Evolutionary conservation across 1,140 invertebrate species (phyloP).

Genomic region (Spodoptera frugiperda): DNA sequence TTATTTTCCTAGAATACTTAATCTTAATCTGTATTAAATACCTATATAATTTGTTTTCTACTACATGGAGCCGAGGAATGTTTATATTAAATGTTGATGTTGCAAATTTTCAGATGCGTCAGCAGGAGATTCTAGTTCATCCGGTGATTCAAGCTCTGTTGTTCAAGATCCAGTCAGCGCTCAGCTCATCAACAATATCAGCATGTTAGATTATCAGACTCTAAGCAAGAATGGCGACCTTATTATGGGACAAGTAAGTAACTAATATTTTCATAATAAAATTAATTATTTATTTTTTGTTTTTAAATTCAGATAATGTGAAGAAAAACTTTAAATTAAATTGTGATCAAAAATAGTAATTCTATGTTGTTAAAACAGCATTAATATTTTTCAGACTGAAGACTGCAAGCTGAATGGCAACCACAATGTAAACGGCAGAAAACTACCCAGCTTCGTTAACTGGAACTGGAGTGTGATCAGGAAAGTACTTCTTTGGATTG

Average conservation of each 20-base stretch:
- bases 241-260: slow-evolving; percentile 73
- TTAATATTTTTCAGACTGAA: slow-evolving; percentile 75
- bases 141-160: slow-evolving; percentile 79
- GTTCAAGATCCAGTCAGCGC: slow-evolving; percentile 84
- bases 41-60: too few relatives aligned
- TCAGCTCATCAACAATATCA: slow-evolving; percentile 85
- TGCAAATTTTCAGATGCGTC: slow-evolving; percentile 64
- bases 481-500: slow-evolving; percentile 90
- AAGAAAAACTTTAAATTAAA: too few relatives aligned
- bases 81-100: neutral
- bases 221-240: slow-evolving; percentile 82
- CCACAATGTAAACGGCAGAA: slow-evolving; percentile 70
- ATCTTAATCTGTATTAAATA: too few relatives aligned
- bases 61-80: too few relatives aligned
- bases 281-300: too few relatives aligned
- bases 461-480: slow-evolving; percentile 94
- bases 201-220: slow-evolving; percentile 85
- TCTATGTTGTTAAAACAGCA: too few relatives aligned
- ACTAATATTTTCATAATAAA: too few relatives aligned
- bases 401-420: slow-evolving; percentile 79
- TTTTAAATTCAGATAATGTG: too few relatives aligned
- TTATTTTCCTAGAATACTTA: too few relatives aligned
- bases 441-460: slow-evolving; percentile 88
- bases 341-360: too few relatives aligned
- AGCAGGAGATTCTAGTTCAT: slow-evolving; percentile 82